Evolutionary conservation across 2,113 vertebrate genomes (phyloP).

Genomic region (Daubentonia madagascariensis): DNA sequence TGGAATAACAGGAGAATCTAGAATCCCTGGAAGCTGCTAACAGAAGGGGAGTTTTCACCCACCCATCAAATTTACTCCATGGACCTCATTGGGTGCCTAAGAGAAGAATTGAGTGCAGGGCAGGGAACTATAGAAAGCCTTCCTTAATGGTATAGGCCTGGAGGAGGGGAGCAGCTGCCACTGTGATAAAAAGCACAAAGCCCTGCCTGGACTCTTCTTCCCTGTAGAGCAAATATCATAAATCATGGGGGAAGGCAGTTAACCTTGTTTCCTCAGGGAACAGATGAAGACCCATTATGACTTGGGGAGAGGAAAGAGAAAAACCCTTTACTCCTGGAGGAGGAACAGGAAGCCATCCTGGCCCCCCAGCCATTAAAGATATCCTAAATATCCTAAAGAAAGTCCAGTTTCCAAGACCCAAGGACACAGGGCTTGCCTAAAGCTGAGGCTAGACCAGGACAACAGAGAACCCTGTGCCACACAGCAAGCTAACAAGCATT

Average conservation of each 20-base stretch:
- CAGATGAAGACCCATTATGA: background rate
- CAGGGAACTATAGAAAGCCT: background rate
- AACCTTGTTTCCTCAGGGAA: background rate
- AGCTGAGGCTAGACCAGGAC: background rate
- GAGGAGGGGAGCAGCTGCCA: background rate
- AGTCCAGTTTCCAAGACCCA: background rate
- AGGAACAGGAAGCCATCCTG: background rate
- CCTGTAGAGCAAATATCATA: background rate
- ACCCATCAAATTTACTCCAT: background rate
- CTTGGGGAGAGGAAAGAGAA: background rate
- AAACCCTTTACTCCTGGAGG: background rate
- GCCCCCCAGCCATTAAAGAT: background rate
- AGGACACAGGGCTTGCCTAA: background rate
- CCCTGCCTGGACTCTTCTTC: background rate
- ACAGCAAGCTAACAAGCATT: background rate
- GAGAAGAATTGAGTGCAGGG: background rate
- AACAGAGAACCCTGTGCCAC: background rate
- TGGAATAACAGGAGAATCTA: background rate
- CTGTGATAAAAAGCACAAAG: background rate
- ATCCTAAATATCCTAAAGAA: background rate
- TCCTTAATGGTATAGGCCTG: background rate
- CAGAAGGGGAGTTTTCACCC: background rate
- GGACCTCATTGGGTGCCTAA: background rate
- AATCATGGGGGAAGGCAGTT: background rate
- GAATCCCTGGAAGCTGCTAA: background rate